Percentiles rank a stretch among this genome's conserved stretches.
phyloP scores from a whole-genome alignment of 2,888 invertebrate genomes.

The Cinara cedri region DNA sequence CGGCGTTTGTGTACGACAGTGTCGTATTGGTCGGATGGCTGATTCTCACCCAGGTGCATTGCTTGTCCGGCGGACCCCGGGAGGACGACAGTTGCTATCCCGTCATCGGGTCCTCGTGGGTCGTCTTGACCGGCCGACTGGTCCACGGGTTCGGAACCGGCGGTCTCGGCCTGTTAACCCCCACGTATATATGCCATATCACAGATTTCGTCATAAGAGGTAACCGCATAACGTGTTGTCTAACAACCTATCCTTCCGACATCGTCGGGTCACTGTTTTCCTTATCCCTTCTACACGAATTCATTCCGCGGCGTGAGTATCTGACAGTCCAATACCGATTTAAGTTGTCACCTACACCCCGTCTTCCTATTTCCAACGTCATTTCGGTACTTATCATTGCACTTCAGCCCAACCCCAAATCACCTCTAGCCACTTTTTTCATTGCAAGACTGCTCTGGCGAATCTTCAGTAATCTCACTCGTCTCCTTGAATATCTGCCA shows the following conservation, averaged over 20 bases:
- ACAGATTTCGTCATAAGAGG: neutral
- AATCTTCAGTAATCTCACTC: no score
- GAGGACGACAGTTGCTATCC: no score
- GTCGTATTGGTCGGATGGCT: constrained; percentile 10
- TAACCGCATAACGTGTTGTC: neutral
- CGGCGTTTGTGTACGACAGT: neutral
- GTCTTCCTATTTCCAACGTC: neutral
- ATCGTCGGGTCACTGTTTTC: no score
- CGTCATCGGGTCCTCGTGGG: neutral
- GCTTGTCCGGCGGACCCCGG: neutral
- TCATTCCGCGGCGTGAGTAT: no score
- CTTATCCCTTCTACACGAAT: neutral
- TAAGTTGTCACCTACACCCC: neutral
- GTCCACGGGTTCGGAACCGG: constrained; percentile 11
- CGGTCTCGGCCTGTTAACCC: neutral
- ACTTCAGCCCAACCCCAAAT: no score
- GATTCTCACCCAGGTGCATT: neutral
- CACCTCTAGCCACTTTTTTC: no score
- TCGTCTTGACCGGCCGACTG: neutral
- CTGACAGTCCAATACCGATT: no score
- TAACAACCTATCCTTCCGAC: neutral
- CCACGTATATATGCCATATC: constrained; percentile 20
- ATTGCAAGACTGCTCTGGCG: no score
- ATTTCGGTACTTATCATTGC: neutral
- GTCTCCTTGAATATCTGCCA: no score